Evolutionary conservation across 2,888 invertebrate genomes (phyloP).

Genomic region (Smittia aterrima): DNA sequence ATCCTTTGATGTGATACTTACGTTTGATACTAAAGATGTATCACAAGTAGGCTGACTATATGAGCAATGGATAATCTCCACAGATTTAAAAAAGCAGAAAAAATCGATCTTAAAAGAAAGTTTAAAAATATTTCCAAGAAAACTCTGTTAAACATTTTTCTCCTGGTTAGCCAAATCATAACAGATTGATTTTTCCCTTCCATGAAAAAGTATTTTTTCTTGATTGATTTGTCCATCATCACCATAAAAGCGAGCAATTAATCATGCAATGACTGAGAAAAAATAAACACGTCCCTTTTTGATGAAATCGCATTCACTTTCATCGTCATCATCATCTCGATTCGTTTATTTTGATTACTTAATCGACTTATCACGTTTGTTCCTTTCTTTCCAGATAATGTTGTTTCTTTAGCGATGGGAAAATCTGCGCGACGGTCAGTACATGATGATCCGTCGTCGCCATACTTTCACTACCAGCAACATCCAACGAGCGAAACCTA

Average conservation of each 20-base stretch:
- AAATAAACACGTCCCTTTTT: conserved; percentile 16
- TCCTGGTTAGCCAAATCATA: too few species aligned
- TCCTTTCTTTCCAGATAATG: conserved; percentile 50
- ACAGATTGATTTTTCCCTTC: not conserved
- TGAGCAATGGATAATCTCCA: too few species aligned
- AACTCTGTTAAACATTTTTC: too few species aligned
- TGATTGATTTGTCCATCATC: conserved; percentile 8
- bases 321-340: not conserved
- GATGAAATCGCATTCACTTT: not conserved
- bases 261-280: not conserved
- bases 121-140: too few species aligned
- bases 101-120: too few species aligned
- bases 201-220: not conserved
- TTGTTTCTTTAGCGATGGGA: conserved; percentile 55
- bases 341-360: conserved; percentile 12
- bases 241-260: not conserved
- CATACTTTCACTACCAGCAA: conserved; percentile 43
- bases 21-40: too few species aligned
- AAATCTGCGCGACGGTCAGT: conserved; percentile 54
- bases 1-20: too few species aligned
- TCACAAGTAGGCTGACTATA: too few species aligned
- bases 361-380: conserved; percentile 12
- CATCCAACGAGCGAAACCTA: not conserved
- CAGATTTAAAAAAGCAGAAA: too few species aligned
- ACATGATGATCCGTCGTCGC: conserved; percentile 47